phyloP scores from a whole-genome alignment of 2,888 invertebrate genomes.

The Conistra vaccinii region DNA sequence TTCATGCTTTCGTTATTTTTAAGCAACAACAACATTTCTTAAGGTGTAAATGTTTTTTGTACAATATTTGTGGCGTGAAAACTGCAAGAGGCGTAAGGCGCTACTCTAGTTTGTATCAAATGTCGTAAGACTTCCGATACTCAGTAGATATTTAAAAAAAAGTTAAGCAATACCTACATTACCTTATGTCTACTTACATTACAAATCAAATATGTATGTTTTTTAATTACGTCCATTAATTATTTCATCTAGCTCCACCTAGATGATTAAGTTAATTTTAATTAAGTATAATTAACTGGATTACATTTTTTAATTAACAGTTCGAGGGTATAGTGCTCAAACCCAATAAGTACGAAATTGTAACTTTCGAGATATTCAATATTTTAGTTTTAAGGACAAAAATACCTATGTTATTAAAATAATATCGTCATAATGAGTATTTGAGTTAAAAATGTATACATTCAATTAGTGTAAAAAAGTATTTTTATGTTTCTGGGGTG shows the following conservation, averaged over 20 bases:
- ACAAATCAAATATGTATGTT: constrained; percentile 1
- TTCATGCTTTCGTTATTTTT: constrained; percentile 50
- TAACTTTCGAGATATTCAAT: no score
- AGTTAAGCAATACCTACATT: constrained; percentile 30
- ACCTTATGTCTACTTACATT: neutral
- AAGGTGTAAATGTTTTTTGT: constrained; percentile 38
- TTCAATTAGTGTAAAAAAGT: no score
- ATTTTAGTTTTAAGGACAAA: no score
- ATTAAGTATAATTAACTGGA: neutral
- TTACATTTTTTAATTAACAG: neutral
- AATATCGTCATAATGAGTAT: no score
- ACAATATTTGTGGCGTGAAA: constrained; percentile 39
- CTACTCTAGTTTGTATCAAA: constrained; percentile 39
- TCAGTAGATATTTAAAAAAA: constrained; percentile 14
- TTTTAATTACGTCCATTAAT: neutral
- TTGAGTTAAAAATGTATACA: no score
- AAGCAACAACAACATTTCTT: constrained; percentile 53
- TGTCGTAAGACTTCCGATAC: constrained; percentile 53
- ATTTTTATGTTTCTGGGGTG: no score
- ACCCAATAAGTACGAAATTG: no score
- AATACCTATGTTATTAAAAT: no score
- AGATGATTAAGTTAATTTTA: constrained; percentile 14
- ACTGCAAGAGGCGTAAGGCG: constrained; percentile 21
- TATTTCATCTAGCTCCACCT: neutral
- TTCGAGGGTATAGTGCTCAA: no score